Percentiles rank a stretch among this genome's conserved stretches.
Evolutionary conservation across 2,113 vertebrate genomes (phyloP).

Genomic region (Onychostoma macrolepis): DNA sequence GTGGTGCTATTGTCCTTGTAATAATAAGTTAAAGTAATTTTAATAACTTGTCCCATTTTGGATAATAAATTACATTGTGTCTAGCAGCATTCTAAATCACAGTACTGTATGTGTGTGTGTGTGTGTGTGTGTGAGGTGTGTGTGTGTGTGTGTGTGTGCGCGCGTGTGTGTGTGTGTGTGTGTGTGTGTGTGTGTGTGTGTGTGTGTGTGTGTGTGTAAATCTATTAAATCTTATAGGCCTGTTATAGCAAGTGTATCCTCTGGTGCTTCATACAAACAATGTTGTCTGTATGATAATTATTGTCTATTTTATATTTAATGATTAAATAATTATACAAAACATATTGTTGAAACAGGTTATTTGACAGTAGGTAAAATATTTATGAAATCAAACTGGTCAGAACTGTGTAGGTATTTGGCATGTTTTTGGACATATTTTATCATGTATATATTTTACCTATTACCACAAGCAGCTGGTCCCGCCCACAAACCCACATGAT

Average conservation of each 20-base stretch:
- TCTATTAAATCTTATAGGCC: not conserved
- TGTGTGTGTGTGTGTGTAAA: not conserved
- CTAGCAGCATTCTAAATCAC: not conserved
- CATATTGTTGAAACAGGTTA: not conserved
- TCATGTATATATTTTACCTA: too few species aligned
- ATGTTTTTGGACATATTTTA: not conserved
- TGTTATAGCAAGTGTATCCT: not conserved
- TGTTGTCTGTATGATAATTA: not conserved
- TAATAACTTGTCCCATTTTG: not conserved
- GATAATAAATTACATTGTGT: not conserved
- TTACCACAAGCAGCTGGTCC: not conserved
- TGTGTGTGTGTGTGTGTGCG: too few species aligned
- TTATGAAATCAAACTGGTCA: not conserved
- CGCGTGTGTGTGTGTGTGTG: too few species aligned
- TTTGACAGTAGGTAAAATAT: not conserved
- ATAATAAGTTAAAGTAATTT: not conserved
- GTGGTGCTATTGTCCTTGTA: slow-evolving; percentile 21
- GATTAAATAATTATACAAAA: not conserved
- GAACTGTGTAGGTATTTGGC: not conserved
- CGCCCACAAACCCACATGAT: not conserved
- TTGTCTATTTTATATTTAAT: not conserved
- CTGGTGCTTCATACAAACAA: not conserved
- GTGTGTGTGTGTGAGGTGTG: too few species aligned
- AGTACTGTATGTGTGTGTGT: not conserved
- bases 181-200: not conserved